Percentiles rank a stretch among this genome's conserved stretches.
Conservation (phyloP, 2,888 invertebrate species). For the Cepaea hortensis region DNA sequence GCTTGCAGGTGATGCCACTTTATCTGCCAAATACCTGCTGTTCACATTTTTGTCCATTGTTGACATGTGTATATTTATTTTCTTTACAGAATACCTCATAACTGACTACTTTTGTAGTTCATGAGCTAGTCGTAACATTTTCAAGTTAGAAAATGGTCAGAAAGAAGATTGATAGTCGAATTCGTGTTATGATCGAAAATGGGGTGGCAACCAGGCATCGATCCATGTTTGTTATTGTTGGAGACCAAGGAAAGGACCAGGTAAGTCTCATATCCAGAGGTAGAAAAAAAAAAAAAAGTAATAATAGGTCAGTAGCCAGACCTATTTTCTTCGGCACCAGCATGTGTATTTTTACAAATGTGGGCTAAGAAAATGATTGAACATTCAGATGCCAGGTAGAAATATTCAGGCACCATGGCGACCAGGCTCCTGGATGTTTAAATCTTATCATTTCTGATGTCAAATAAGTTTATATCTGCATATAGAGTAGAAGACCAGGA, state of each 20-base stretch:
- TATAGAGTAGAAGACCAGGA: not conserved
- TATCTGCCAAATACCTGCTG: no score
- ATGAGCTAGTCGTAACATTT: not conserved
- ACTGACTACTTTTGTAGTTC: not conserved
- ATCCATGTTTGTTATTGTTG: constrained; percentile 94
- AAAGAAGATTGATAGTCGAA: constrained; percentile 96
- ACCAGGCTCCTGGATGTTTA: no score
- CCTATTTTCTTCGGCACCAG: no score
- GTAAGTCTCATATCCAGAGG: constrained; percentile 77
- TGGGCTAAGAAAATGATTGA: no score
- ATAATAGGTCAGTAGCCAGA: no score
- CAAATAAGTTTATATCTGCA: not conserved
- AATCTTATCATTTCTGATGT: no score
- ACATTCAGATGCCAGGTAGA: no score
- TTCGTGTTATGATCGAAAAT: constrained; percentile 96
- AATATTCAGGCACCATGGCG: no score
- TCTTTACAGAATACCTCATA: not conserved
- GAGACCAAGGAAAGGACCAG: constrained; percentile 96
- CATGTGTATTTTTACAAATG: no score
- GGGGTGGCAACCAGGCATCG: constrained; percentile 92
- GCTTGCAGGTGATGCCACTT: no score
- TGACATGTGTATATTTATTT: not conserved
- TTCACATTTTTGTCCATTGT: not conserved
- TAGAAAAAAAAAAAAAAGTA: no score
- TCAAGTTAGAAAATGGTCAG: constrained; percentile 65